Evolutionary conservation across 1,140 invertebrate species (phyloP), one percentile per base, ranked within the genome.

Genomic region (Drosophila littoralis): DNA sequence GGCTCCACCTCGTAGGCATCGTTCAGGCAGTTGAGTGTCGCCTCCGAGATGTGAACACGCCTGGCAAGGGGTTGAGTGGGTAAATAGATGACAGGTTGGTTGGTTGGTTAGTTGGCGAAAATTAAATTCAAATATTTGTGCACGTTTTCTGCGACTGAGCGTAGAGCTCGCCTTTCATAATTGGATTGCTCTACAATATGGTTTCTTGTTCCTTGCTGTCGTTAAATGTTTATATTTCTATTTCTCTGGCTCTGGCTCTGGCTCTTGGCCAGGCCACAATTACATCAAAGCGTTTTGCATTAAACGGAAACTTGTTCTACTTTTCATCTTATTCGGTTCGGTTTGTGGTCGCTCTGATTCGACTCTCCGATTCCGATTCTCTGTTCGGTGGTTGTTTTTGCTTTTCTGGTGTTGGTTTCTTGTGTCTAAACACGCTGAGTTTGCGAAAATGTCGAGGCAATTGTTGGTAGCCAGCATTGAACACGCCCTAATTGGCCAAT

Each of bases 1-100:
- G 97, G 96, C 91, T 99, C 98, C 42, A 98, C 97, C 85, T 98
- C 97, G 90, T 98, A 99, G 4, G 96, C 95, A 10, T 96, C 97
- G 72, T 97, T 96, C 38, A 98, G 93, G 92, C 96, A 98, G 59
- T 96, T 95, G 13, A 97, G 93, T 0, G 98, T 98, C 1, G 97
- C 95, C 75, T 95, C 95, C 0, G 97, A 98, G 85, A 98, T 98
- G 89, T 98, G 98, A 36, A 98, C 97, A 48, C 97, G 95, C 9
- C 97, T 98, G 86, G 32, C 15, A 33, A 17, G 17, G 22, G 40
- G n/a, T 38, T 13, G 13, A 32, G 64, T 43, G 69, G 46, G 42
- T 33, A 54, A 5, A 50, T 45, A 60, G 79, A 61, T 59, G 57
- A 68, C 4, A 28, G 22, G 4, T 28, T 0, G 22, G 22, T 28